Conservation (phyloP, 2,113 vertebrate genomes). For the Indri indri region DNA sequence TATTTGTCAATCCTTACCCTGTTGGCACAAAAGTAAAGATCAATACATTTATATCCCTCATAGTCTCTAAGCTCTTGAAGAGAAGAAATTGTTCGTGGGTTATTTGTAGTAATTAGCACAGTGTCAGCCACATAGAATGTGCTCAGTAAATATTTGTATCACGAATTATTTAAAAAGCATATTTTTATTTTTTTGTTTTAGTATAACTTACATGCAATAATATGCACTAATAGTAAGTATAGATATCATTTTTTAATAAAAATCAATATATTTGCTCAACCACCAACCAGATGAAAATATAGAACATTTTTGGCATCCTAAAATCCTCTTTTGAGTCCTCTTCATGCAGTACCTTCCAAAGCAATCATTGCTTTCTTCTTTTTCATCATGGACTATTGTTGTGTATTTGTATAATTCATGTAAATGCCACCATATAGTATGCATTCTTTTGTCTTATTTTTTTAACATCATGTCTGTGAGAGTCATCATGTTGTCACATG, state of each 20-base stretch:
- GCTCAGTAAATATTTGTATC: background rate
- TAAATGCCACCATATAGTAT: background rate
- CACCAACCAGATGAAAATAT: background rate
- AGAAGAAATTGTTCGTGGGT: background rate
- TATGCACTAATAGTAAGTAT: background rate
- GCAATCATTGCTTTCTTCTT: background rate
- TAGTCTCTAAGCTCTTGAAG: background rate
- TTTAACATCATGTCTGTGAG: background rate
- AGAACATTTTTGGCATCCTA: background rate
- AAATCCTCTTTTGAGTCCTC: accelerated
- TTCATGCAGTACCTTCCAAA: background rate
- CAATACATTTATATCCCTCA: background rate
- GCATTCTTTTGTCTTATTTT: background rate
- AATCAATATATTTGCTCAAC: background rate
- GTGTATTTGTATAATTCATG: background rate
- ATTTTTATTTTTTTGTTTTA: background rate
- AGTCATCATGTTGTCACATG: background rate
- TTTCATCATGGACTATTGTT: background rate
- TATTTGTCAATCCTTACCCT: background rate
- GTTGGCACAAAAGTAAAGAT: background rate
- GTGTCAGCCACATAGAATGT: background rate
- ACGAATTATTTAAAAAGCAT: background rate
- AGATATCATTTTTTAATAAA: background rate
- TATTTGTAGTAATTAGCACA: background rate
- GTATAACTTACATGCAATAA: background rate